phyloP scores from a whole-genome alignment of 1,140 invertebrate genomes.

The Lepidurus packardi region DNA sequence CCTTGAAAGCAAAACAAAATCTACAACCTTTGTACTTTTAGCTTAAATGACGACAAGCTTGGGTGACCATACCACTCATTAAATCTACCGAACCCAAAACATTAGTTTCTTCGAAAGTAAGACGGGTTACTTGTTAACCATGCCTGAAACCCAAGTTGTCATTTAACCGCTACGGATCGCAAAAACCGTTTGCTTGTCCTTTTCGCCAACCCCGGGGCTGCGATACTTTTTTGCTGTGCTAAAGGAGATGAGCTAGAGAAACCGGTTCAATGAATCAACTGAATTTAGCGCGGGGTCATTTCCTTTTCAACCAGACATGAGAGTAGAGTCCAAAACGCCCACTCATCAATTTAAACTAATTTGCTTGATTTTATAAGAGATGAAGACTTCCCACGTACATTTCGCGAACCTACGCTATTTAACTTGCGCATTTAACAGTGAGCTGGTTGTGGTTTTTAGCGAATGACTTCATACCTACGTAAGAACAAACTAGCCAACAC shows the following conservation, averaged over 20 bases:
- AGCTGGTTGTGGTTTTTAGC: neutral
- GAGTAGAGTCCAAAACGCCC: neutral
- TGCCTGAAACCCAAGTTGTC: neutral
- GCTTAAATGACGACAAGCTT: neutral
- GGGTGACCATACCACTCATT: neutral
- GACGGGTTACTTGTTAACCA: neutral
- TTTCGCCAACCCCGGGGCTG: neutral
- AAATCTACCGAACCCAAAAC: neutral
- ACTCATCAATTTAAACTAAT: neutral
- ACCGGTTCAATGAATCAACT: slow-evolving; percentile 4
- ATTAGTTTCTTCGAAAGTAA: neutral
- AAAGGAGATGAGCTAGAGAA: neutral
- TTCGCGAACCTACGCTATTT: no score
- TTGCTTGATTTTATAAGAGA: neutral
- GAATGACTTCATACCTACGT: neutral
- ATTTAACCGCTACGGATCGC: neutral
- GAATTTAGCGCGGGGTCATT: neutral
- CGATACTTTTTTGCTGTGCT: neutral
- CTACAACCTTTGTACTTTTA: neutral
- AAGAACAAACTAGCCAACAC: neutral
- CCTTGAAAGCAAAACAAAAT: neutral
- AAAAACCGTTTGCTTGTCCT: neutral
- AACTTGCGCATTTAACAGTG: neutral
- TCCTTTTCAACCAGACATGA: neutral
- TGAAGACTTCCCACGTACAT: neutral